Conservation (phyloP, 2,113 vertebrate genomes). For the Meleagris gallopavo region DNA sequence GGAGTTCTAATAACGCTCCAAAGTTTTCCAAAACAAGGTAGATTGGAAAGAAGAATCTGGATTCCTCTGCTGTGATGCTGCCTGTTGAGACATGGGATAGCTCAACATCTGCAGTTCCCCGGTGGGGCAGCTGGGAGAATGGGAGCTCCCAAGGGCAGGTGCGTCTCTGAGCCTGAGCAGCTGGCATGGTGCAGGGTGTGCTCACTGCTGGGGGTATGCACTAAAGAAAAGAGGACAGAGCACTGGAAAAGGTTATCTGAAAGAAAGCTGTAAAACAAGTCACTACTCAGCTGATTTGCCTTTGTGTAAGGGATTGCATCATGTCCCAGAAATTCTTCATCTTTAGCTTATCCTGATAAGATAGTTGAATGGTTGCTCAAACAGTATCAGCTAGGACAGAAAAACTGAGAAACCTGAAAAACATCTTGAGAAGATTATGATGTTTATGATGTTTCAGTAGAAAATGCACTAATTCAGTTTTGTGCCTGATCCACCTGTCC, state of each 20-base stretch:
- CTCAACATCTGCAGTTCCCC: background rate
- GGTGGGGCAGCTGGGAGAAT: background rate
- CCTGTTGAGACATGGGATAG: background rate
- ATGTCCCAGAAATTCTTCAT: background rate
- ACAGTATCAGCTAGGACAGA: background rate
- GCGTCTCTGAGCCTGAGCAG: background rate
- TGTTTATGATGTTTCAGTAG: background rate
- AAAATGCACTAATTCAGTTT: background rate
- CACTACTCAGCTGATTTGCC: background rate
- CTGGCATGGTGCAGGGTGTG: background rate
- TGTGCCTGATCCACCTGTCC: fast-evolving
- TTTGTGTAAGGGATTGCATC: background rate
- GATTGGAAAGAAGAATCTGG: background rate
- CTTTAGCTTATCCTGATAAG: background rate
- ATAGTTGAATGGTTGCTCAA: background rate
- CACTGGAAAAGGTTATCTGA: background rate
- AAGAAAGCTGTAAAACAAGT: background rate
- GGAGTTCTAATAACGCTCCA: background rate
- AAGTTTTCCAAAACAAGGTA: background rate
- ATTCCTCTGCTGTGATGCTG: background rate
- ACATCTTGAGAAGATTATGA: background rate
- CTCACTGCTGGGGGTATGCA: background rate
- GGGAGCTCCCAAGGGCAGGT: background rate
- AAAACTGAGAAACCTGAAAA: background rate
- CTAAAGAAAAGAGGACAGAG: background rate